Evolutionary conservation across 2,797 vertebrate species (phyloP).

Genomic region (Petrocephalus schoutedeni): DNA sequence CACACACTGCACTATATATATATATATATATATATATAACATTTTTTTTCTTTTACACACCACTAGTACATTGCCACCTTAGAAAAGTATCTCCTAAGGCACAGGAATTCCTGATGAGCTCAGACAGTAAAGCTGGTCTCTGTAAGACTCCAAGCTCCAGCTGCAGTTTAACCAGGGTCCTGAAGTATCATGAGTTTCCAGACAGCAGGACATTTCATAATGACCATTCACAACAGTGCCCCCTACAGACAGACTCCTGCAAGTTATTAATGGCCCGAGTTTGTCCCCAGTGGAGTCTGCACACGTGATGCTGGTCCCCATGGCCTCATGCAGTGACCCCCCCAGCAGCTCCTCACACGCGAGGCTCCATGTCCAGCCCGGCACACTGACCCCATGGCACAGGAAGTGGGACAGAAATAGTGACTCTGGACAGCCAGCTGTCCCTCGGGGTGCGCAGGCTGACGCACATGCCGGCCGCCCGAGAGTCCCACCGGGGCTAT

Average conservation of each 20-base stretch:
- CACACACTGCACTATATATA: background rate
- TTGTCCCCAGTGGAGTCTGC: background rate
- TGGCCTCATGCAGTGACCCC: background rate
- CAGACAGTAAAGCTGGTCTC: background rate
- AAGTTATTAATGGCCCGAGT: background rate
- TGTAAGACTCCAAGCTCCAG: background rate
- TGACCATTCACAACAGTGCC: background rate
- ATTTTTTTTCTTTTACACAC: background rate
- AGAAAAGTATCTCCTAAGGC: background rate
- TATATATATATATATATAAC: too few species aligned
- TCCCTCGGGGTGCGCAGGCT: background rate
- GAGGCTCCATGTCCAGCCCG: background rate
- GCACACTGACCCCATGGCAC: background rate
- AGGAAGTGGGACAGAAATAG: constrained; percentile 8
- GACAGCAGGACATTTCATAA: background rate
- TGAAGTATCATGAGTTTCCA: background rate
- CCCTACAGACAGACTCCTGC: background rate
- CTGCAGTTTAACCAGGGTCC: background rate
- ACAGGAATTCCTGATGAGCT: background rate
- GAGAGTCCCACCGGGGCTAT: background rate
- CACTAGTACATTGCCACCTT: background rate
- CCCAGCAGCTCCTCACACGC: background rate
- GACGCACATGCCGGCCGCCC: background rate
- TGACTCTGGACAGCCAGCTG: background rate
- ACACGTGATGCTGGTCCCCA: background rate